Evolutionary conservation across 2,797 vertebrate species (phyloP).

Genomic region (Podargus strigoides): DNA sequence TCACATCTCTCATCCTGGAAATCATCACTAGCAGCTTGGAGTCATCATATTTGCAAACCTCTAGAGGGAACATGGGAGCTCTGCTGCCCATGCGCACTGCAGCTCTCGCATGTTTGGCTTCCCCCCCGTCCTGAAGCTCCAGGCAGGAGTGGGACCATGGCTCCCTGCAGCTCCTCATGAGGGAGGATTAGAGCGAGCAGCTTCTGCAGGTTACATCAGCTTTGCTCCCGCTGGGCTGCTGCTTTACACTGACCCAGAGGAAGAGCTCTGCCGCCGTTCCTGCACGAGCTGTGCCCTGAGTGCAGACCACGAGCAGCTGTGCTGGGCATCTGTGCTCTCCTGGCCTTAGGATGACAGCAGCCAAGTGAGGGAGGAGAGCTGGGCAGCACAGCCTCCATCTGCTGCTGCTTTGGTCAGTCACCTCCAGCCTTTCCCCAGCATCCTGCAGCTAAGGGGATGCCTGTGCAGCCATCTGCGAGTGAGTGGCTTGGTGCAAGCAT

Average conservation of each 20-base stretch:
- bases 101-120: neutral
- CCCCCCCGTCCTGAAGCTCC: neutral
- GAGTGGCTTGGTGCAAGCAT: neutral
- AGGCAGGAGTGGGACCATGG: neutral
- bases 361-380: neutral
- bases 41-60: neutral
- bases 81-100: neutral
- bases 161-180: neutral
- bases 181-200: neutral
- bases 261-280: neutral
- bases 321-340: neutral
- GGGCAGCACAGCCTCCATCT: neutral
- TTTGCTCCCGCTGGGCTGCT: neutral
- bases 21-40: slow-evolving; percentile 24
- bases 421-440: neutral
- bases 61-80: neutral
- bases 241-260: neutral
- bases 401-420: neutral
- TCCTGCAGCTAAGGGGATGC: neutral
- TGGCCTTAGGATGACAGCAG: neutral
- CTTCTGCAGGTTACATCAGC: neutral
- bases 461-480: neutral
- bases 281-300: neutral
- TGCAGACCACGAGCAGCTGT: neutral
- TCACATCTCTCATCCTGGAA: slow-evolving; percentile 28